These are phyloP conservation scores for Drosophila sturtevanti DNA, from an alignment of 1,140 invertebrate species.

Conservation along the genomic window DNA sequence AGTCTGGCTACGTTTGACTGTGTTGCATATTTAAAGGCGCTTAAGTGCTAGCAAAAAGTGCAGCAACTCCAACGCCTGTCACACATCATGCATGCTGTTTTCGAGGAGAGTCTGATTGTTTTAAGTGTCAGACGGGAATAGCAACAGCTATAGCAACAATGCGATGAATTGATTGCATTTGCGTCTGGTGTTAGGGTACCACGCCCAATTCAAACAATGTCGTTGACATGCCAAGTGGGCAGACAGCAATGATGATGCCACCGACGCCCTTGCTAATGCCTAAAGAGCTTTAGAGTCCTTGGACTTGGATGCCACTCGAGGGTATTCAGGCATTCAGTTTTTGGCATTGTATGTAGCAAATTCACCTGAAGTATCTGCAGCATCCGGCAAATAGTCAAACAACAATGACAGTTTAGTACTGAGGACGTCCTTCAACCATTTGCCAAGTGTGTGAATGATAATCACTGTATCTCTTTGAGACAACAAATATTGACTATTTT, in stretches of 20 bases:
- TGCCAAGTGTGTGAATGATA: constrained; percentile 50
- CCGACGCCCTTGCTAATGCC: constrained; percentile 61
- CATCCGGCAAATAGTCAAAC: constrained; percentile 66
- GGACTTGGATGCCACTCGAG: constrained; percentile 61
- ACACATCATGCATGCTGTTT: constrained; percentile 77
- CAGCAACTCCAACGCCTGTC: constrained; percentile 36
- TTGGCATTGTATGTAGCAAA: constrained; percentile 28
- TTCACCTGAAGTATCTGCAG: constrained; percentile 4
- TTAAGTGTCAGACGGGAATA: constrained; percentile 52
- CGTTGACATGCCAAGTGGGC: constrained; percentile 64
- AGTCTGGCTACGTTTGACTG: constrained; percentile 40
- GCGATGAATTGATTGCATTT: constrained; percentile 70
- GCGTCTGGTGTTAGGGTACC: constrained; percentile 47
- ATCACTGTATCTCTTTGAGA: constrained; percentile 55
- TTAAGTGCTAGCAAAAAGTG: constrained; percentile 74
- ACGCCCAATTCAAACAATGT: constrained; percentile 55
- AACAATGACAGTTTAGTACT: constrained; percentile 59
- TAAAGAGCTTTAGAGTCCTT: constrained; percentile 66
- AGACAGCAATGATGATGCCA: constrained; percentile 20
- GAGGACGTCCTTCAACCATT: constrained; percentile 30
- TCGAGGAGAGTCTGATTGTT: constrained; percentile 68
- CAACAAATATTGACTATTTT: constrained; percentile 68
- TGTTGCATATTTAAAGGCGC: constrained; percentile 77
- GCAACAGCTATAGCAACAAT: constrained; percentile 20
- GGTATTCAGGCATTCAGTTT: constrained; percentile 15